Evolutionary conservation across 1,140 invertebrate genomes (phyloP).

Genomic region (Orchestia grillus): DNA sequence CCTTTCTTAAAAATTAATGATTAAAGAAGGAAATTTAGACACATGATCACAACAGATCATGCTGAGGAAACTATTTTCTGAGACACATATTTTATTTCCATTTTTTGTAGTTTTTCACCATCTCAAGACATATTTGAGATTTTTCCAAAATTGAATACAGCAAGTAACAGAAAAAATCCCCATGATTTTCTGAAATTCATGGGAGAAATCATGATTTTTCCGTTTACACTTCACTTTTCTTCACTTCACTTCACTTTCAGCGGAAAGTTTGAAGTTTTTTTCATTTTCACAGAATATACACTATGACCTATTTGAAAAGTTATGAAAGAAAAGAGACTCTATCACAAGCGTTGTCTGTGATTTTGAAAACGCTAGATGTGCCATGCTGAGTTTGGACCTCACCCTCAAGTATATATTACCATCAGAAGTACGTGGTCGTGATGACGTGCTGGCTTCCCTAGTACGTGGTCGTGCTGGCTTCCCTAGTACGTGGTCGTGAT

Average conservation of each 20-base stretch:
- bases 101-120: background rate
- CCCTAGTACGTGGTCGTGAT: background rate
- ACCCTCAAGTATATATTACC: background rate
- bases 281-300: background rate
- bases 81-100: background rate
- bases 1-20: background rate
- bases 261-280: background rate
- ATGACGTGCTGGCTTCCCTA: background rate
- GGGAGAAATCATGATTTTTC: background rate
- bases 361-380: background rate
- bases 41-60: background rate
- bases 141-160: background rate
- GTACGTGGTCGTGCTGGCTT: background rate
- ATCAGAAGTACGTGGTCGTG: background rate
- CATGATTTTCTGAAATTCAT: background rate
- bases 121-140: background rate
- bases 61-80: background rate
- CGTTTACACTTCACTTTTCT: background rate
- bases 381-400: background rate
- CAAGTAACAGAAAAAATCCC: background rate
- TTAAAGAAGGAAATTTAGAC: no score
- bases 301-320: background rate
- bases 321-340: background rate
- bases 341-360: background rate
- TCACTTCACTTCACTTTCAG: background rate